Base-by-base conservation (phyloP, 2,797 vertebrate genomes). In the Ispidina picta region DNA sequence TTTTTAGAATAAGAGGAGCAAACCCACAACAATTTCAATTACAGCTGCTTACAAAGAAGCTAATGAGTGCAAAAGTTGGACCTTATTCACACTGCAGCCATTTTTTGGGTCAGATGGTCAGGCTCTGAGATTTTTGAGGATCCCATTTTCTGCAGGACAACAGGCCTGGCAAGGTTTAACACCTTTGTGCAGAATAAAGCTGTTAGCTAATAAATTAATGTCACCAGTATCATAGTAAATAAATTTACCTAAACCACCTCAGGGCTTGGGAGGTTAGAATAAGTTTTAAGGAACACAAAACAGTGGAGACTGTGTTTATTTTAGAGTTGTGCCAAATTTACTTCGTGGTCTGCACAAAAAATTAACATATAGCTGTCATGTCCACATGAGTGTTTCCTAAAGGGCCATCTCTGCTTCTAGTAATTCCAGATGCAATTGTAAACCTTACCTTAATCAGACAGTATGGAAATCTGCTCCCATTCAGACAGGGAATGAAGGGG, bases 51-150 rank as follows among this genome's bases (percentile, higher is more conserved):
- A 37, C 69, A 88, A 91, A 60, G 62, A 71, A 91, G 44, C 44
- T 93, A 84, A 66, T 59, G 86, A 78, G 68, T 86, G 86, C 74
- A 90, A 94, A 92, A 63, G 35, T 49, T 86, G 81, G 46, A 46
- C 39, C 26, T 54, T 31, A 39, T 71, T 82, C 58, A 29, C 6
- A 3, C 22, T 33, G 37, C 76, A 84, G 83, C 60, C 28, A 54
- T 37, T 43, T 73, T 77, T 87, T 66, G 21, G 59, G 37, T 60
- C 48, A 43, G 52, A 29, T 26, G 33, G 26, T 58, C 13, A 25
- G 26, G 12, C 20, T 48, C 52, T 21, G 59, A 62, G 33, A 21
- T 51, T 9, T 8, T 15, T 0, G 4, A 66, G 52, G 31, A 52
- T 49, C 41, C 56, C 6, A 8, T 41, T 70, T 89, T 46, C 56